phyloP scores from a whole-genome alignment of 2,888 invertebrate genomes.

The Corythucha ciliata region DNA sequence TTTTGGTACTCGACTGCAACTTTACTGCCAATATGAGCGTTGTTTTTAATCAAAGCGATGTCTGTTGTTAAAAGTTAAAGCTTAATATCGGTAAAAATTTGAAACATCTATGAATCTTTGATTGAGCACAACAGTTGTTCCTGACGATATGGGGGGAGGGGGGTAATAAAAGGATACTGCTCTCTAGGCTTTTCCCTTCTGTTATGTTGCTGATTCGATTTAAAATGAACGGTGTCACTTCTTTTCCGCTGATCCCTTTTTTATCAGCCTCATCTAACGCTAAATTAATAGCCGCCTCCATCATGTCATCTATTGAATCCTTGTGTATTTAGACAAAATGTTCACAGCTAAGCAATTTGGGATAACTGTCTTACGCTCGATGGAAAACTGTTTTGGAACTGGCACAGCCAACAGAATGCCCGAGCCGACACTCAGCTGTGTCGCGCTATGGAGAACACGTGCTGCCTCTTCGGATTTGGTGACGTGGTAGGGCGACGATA shows the following conservation, averaged over 20 bases:
- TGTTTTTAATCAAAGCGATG: conserved; percentile 85
- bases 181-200: conserved; percentile 64
- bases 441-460: conserved; percentile 51
- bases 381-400: conserved; percentile 52
- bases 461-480: conserved; percentile 59
- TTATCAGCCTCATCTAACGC: conserved; percentile 55
- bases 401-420: conserved; percentile 86
- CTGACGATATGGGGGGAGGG: no score
- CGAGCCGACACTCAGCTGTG: conserved; percentile 50
- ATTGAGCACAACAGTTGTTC: no score
- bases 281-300: conserved; percentile 59
- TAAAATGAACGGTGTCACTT: conserved; percentile 87
- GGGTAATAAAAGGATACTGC: conserved; percentile 81
- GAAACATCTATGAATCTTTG: no score
- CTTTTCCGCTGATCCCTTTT: conserved; percentile 64
- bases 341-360: background rate
- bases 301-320: conserved; percentile 43
- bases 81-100: background rate
- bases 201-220: conserved; percentile 69
- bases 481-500: conserved; percentile 60
- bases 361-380: conserved; percentile 21
- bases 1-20: conserved; percentile 50
- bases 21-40: conserved; percentile 72
- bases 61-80: conserved; percentile 47
- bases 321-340: background rate